These are phyloP conservation scores for Drosophila fungiperda DNA, from an alignment of 2,888 invertebrate species.

Conservation along the genomic window DNA sequence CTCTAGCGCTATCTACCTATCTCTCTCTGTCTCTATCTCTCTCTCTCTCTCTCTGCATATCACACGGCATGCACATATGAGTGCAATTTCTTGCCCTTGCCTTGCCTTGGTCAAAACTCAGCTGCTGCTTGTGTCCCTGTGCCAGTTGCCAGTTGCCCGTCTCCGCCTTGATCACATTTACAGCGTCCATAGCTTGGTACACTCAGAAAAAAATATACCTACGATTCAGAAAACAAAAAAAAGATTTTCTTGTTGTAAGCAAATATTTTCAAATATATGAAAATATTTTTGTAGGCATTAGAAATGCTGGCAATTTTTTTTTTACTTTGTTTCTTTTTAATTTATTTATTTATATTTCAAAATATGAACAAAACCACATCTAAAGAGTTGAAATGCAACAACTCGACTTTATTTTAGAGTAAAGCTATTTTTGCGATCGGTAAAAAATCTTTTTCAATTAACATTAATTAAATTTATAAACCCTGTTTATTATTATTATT, in stretches of 20 bases:
- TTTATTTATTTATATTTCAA: too few species aligned
- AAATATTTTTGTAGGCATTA: background rate
- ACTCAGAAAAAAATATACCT: background rate
- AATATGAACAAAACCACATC: too few species aligned
- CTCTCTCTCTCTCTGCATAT: background rate
- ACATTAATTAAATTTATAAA: too few species aligned
- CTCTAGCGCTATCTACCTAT: too few species aligned
- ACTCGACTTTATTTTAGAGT: too few species aligned
- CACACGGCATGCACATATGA: constrained; percentile 12
- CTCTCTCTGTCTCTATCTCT: background rate
- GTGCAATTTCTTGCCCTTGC: constrained; percentile 60
- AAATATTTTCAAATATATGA: background rate
- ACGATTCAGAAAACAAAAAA: background rate
- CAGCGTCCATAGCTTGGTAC: background rate
- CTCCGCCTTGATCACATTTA: constrained; percentile 48
- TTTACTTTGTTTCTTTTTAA: background rate
- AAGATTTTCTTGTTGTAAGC: too few species aligned
- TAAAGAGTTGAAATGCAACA: too few species aligned
- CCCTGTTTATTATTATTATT: too few species aligned
- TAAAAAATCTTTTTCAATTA: too few species aligned
- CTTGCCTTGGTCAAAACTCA: constrained; percentile 67
- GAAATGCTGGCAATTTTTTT: background rate
- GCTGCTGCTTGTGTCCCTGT: constrained; percentile 19
- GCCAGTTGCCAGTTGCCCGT: constrained; percentile 30
- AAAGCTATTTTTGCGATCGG: too few species aligned